Conservation (phyloP, 2,888 invertebrate genomes). For the Carcina quercana region DNA sequence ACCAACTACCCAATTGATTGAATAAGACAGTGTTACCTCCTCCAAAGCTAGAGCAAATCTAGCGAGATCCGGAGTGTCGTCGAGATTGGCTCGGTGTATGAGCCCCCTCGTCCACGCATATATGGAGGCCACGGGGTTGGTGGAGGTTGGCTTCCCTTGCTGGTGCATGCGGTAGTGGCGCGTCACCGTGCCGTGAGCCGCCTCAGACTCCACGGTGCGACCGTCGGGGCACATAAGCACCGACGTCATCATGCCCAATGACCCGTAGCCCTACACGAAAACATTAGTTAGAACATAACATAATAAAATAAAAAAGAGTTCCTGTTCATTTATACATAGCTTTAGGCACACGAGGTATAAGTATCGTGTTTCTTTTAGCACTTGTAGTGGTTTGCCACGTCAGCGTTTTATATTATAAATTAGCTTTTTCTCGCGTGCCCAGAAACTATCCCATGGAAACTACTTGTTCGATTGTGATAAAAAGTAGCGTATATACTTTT, state of each 20-base stretch:
- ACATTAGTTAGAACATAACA: neutral
- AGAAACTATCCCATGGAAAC: no score
- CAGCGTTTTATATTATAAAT: no score
- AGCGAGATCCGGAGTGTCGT: conserved; percentile 82
- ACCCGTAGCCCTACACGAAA: conserved; percentile 78
- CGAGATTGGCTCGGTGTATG: conserved; percentile 87
- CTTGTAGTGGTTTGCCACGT: no score
- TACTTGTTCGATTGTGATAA: no score
- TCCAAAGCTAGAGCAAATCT: conserved; percentile 83
- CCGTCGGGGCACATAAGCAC: conserved; percentile 90
- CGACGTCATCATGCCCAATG: conserved; percentile 93
- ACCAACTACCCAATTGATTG: no score
- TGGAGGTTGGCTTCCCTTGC: conserved; percentile 89
- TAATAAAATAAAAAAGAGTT: neutral
- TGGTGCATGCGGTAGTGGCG: conserved; percentile 92
- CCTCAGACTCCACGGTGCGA: conserved; percentile 92
- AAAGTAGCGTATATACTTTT: no score
- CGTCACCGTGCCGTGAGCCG: conserved; percentile 94
- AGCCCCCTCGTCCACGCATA: conserved; percentile 94
- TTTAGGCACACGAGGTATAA: neutral
- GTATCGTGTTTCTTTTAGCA: no score
- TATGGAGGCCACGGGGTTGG: conserved; percentile 93
- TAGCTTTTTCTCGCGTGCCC: no score
- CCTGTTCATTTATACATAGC: neutral
- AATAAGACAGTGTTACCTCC: no score